These are phyloP conservation scores for Tokudaia muenninki DNA, from an alignment of 2,797 vertebrate species.

Conservation along the genomic window DNA sequence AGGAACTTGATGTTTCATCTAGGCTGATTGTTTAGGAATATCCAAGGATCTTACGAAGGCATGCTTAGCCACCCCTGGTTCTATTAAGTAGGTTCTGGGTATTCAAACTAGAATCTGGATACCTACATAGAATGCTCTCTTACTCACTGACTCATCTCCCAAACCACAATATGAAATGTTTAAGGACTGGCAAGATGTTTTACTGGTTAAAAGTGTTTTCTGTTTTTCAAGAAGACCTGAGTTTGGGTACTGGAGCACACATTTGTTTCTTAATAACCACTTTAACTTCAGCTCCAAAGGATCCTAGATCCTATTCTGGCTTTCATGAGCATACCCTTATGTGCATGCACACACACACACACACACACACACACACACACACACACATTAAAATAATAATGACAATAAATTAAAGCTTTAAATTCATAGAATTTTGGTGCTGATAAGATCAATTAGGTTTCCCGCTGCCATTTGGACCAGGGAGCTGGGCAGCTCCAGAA, in stretches of 20 bases:
- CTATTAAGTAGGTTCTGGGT: no score
- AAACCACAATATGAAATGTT: background rate
- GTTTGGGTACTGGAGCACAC: background rate
- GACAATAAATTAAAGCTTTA: background rate
- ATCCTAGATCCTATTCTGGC: background rate
- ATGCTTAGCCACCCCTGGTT: background rate
- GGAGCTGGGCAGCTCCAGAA: no score
- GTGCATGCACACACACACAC: no score
- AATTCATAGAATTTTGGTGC: background rate
- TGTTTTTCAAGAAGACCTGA: background rate
- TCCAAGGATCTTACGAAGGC: no score
- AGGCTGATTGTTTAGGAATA: background rate
- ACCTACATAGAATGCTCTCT: background rate
- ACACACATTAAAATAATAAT: background rate
- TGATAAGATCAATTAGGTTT: background rate
- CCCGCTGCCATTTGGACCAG: no score
- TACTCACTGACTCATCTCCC: background rate
- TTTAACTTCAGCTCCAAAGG: background rate
- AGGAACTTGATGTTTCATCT: background rate
- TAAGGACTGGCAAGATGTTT: background rate
- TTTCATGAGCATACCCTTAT: background rate
- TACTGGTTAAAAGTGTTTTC: background rate
- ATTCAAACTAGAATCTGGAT: background rate
- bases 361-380: background rate
- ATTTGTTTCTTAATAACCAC: background rate